Evolutionary conservation across 2,888 invertebrate genomes (phyloP).

Genomic region (Dryomyza anilis): DNA sequence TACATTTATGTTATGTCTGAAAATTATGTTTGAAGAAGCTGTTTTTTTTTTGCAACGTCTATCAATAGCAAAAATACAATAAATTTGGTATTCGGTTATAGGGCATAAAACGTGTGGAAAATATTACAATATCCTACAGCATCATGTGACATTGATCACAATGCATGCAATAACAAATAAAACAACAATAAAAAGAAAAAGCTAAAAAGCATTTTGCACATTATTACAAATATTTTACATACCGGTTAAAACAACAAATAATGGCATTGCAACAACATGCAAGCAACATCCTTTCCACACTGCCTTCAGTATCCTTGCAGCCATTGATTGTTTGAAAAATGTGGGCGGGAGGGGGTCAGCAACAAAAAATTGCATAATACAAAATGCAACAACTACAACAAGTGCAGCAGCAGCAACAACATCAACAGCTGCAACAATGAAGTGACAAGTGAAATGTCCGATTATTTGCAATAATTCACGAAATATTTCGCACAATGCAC

Average conservation of each 20-base stretch:
- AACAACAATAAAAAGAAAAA: too few relatives aligned
- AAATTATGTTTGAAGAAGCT: too few relatives aligned
- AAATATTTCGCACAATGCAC: conserved; percentile 25
- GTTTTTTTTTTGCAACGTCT: too few relatives aligned
- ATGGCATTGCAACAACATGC: background rate
- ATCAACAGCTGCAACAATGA: conserved; percentile 28
- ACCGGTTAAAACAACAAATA: background rate
- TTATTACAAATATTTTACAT: conserved; percentile 17
- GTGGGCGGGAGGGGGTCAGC: conserved; percentile 8
- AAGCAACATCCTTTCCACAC: background rate
- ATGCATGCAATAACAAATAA: too few relatives aligned
- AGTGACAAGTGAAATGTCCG: conserved; percentile 61
- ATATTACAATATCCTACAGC: too few relatives aligned
- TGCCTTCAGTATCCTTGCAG: background rate
- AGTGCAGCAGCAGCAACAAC: background rate
- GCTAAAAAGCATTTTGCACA: conserved; percentile 7
- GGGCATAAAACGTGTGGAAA: too few relatives aligned
- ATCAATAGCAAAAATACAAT: too few relatives aligned
- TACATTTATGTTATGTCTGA: too few relatives aligned
- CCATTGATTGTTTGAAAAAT: conserved; percentile 5
- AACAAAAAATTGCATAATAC: conserved; percentile 3
- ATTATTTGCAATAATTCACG: conserved; percentile 56
- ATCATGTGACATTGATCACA: too few relatives aligned
- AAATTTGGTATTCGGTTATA: too few relatives aligned
- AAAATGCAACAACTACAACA: background rate